A percentile compares a stretch with the other conserved stretches of the same genome.
These are phyloP conservation scores for Sinella curviseta DNA, from an alignment of 1,140 invertebrate species.

Conservation along the genomic window DNA sequence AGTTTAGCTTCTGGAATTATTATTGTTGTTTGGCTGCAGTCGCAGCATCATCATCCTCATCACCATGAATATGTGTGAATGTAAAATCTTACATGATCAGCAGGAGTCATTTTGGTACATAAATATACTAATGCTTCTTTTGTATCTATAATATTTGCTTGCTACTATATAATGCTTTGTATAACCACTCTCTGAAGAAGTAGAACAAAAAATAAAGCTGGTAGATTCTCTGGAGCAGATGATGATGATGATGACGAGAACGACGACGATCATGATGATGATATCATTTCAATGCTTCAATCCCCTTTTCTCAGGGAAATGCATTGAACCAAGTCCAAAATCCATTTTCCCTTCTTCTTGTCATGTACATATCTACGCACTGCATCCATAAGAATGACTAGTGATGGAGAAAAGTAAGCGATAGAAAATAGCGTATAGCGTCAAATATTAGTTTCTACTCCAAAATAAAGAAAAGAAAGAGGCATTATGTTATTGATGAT, in stretches of 20 bases:
- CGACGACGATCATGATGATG: neutral
- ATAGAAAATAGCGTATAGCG: neutral
- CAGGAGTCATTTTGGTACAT: neutral
- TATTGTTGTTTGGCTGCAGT: neutral
- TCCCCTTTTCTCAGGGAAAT: neutral
- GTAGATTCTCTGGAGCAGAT: neutral
- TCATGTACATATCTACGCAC: neutral
- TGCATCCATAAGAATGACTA: too few species aligned
- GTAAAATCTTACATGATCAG: neutral
- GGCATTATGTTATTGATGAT: neutral
- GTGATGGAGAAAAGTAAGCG: neutral
- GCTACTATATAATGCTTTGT: too few species aligned
- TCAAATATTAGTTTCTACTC: neutral
- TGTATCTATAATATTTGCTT: neutral
- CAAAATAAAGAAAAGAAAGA: neutral
- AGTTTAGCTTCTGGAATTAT: neutral
- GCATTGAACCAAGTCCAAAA: neutral
- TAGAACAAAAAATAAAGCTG: too few species aligned
- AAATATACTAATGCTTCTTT: neutral
- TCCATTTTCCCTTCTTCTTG: neutral
- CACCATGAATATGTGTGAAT: neutral
- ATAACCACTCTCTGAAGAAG: too few species aligned
- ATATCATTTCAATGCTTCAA: neutral
- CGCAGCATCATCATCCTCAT: neutral
- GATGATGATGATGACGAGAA: neutral